A percentile compares a stretch with the other conserved stretches of the same genome.
Conservation (phyloP, 2,797 vertebrate species). For the Picus viridis region DNA sequence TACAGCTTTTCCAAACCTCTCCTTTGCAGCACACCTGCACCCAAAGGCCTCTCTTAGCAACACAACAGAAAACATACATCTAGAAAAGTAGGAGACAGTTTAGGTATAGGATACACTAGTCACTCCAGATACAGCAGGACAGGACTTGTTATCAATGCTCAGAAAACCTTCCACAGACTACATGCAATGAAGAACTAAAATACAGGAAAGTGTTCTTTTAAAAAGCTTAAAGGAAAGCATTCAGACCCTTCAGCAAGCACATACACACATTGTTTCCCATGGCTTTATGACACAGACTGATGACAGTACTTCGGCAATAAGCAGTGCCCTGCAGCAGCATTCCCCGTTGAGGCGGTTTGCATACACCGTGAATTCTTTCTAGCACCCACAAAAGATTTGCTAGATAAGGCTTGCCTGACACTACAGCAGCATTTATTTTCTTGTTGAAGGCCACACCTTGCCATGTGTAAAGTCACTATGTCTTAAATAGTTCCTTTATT, state of each 20-base stretch:
- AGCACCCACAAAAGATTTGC: not conserved
- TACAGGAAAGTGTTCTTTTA: not conserved
- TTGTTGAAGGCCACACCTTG: not conserved
- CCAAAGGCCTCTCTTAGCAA: not conserved
- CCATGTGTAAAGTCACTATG: not conserved
- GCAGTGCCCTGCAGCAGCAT: not conserved
- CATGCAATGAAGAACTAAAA: not conserved
- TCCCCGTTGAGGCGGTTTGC: not conserved
- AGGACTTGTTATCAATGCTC: not conserved
- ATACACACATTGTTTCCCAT: not conserved
- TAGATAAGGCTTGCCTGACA: not conserved
- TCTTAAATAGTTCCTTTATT: constrained; percentile 16
- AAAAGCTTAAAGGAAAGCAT: not conserved
- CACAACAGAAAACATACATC: not conserved
- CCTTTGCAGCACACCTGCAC: not conserved
- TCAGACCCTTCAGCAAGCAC: not conserved
- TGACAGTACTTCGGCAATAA: not conserved
- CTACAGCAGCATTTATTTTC: not conserved
- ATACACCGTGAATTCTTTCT: not conserved
- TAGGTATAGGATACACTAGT: not conserved
- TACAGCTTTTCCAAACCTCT: not conserved
- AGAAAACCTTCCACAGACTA: not conserved
- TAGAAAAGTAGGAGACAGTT: not conserved
- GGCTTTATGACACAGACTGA: not conserved
- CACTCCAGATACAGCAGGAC: not conserved